phyloP scores from a whole-genome alignment of 1,140 invertebrate genomes.

The Pseudobourletiella spinata region DNA sequence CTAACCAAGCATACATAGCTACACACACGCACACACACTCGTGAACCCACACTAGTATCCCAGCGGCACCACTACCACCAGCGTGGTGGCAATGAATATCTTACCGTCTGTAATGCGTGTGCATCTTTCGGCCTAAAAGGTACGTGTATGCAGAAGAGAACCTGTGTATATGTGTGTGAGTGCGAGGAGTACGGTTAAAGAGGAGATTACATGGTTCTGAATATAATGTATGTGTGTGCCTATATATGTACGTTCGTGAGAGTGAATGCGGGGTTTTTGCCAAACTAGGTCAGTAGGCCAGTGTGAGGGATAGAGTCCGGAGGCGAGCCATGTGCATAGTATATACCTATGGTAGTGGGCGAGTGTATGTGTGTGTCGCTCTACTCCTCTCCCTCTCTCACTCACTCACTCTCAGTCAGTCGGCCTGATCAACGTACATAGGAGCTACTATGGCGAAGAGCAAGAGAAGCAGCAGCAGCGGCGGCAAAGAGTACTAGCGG shows the following conservation, averaged over 20 bases:
- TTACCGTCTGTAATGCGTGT: too few relatives aligned
- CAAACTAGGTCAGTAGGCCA: constrained; percentile 36
- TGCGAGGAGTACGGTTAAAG: background rate
- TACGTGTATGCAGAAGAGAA: background rate
- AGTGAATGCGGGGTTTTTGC: constrained; percentile 21
- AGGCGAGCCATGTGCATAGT: constrained; percentile 4
- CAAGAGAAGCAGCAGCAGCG: too few relatives aligned
- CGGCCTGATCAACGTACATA: too few relatives aligned
- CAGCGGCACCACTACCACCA: background rate
- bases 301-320: constrained; percentile 21
- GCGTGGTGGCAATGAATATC: background rate
- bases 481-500: too few relatives aligned
- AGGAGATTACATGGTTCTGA: background rate
- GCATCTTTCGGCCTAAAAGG: too few relatives aligned
- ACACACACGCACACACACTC: too few relatives aligned
- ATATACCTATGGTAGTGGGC: background rate
- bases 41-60: too few relatives aligned
- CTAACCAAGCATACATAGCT: background rate
- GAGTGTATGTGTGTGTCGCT: too few relatives aligned
- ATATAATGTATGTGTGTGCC: background rate
- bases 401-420: too few relatives aligned
- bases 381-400: too few relatives aligned
- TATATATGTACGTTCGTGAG: background rate
- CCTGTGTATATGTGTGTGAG: background rate
- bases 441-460: too few relatives aligned